Evolutionary conservation across 2,113 vertebrate genomes (phyloP), one percentile per base, ranked within the genome.

Genomic region (Sander vitreus): DNA sequence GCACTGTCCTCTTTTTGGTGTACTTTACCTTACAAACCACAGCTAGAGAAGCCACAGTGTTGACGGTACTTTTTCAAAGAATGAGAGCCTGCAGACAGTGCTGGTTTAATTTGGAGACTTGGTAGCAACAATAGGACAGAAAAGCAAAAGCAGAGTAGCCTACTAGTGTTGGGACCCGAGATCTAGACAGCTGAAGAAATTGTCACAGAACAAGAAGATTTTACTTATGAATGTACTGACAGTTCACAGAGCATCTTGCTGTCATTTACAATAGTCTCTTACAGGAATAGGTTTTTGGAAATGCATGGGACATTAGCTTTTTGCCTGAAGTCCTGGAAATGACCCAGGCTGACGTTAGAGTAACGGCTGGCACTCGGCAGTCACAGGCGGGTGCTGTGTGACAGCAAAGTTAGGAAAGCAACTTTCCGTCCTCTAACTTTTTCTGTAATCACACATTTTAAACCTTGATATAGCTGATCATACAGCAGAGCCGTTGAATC

Each of bases 11-110:
- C 23, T 51, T 30, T 43, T 57, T 66, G 18, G 9, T 69, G 66
- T 48, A 43, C 5, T 62, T 25, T n/a, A 13, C 45, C 27, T 53
- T 45, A 48, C 36, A 75, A 73, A 82, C 60, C 65, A 73, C 81
- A 73, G 69, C 39, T 75, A 51, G 16, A 74, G 73, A 86, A 76
- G 66, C 76, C 39, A 43, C 21, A 60, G 63, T 27, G 51, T n/a
- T 30, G 8, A 30, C 59, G 54, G 15, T 57, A 19, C 36, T 68
- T 78, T 81, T 73, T 69, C 11, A 69, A 84, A 84, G 67, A 66
- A 75, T 45, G 18, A 77, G 55, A 66, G 39, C 74, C 58, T 30
- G 73, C 62, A 76, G 39, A 11, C 10, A 11, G 68, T 5, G 30
- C 18, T 50, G n/a, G 66, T 19, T 58, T 27, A 18, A 68, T 76